Evolutionary conservation across 2,888 invertebrate species (phyloP).

Genomic region (Scrobipalpa costella): DNA sequence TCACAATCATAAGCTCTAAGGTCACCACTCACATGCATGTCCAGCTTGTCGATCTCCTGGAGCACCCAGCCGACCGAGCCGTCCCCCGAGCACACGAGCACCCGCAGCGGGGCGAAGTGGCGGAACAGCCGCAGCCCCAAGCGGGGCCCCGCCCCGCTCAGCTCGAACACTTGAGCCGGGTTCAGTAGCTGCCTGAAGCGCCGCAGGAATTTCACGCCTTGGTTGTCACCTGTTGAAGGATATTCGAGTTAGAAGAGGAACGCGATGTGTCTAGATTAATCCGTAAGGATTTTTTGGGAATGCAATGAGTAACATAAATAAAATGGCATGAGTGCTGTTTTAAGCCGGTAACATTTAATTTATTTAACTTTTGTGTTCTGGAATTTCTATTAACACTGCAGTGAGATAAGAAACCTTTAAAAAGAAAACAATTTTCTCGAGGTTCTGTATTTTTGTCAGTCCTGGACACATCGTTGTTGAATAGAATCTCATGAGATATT

Average conservation of each 20-base stretch:
- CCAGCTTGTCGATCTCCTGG: conserved; percentile 96
- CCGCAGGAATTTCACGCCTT: conserved; percentile 96
- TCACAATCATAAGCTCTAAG: too few relatives aligned
- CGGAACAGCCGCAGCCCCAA: conserved; percentile 92
- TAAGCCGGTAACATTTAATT: too few relatives aligned
- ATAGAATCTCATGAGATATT: too few relatives aligned
- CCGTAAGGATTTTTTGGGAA: background rate
- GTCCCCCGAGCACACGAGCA: conserved; percentile 98
- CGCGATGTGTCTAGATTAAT: background rate
- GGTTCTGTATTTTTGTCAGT: too few relatives aligned
- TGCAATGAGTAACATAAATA: too few relatives aligned
- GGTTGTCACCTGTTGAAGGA: conserved; percentile 91
- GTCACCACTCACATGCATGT: conserved; percentile 89
- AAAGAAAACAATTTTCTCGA: too few relatives aligned
- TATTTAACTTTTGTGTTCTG: too few relatives aligned
- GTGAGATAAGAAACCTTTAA: too few relatives aligned
- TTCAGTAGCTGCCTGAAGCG: conserved; percentile 97
- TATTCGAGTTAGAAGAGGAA: background rate
- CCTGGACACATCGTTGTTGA: too few relatives aligned
- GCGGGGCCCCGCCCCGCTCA: conserved; percentile 94
- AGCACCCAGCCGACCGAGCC: conserved; percentile 99
- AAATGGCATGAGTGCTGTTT: too few relatives aligned
- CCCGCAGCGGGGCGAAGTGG: conserved; percentile 97
- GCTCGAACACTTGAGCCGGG: conserved; percentile 98
- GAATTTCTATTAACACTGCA: too few relatives aligned